Evolutionary conservation across 2,888 invertebrate species (phyloP).

Genomic region (Chironomus tentans): DNA sequence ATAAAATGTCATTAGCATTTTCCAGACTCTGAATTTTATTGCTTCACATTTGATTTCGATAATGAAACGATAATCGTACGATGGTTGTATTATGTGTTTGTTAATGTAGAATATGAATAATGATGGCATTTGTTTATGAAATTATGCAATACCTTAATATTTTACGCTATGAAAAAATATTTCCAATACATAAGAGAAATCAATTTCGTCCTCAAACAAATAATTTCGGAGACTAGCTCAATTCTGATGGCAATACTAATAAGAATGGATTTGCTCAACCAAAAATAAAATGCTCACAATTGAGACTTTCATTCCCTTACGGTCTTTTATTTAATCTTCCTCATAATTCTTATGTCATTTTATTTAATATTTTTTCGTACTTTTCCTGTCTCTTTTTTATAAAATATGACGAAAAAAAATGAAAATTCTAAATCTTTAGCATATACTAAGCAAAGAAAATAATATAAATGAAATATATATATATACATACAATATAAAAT

Average conservation of each 20-base stretch:
- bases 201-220: neutral
- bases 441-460: neutral
- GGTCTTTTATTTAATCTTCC: no score
- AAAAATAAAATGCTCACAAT: neutral
- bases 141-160: no score
- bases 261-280: neutral
- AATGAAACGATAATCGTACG: neutral
- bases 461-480: neutral
- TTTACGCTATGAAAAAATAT: no score
- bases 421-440: neutral
- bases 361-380: no score
- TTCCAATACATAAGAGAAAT: neutral
- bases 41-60: no score
- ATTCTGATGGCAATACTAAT: conserved; percentile 14
- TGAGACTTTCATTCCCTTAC: no score
- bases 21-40: no score
- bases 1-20: no score
- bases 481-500: neutral
- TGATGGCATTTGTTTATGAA: no score
- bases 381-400: neutral
- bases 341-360: no score
- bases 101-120: neutral
- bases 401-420: neutral
- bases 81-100: conserved; percentile 6
- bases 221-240: conserved; percentile 7